Base-by-base conservation (phyloP, 1,140 invertebrate species). In the Laupala kohalensis region DNA sequence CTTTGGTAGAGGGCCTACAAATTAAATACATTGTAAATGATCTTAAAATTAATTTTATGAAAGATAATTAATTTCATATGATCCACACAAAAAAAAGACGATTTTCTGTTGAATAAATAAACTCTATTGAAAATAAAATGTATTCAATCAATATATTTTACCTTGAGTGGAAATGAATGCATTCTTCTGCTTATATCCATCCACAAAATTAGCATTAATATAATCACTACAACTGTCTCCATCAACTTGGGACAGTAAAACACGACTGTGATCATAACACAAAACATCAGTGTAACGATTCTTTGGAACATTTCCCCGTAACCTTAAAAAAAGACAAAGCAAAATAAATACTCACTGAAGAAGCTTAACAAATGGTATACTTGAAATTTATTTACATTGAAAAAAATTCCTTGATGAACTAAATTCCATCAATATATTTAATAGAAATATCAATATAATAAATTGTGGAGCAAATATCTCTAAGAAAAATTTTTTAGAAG, bases 141-240 rank as follows among this genome's bases (percentile, higher is more conserved):
- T n/a, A n/a, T n/a, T n/a, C n/a, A n/a, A n/a, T n/a, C n/a, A n/a
- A n/a, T n/a, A n/a, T 64, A n/a, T 65, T 67, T 82, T 77, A 92
- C 91, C 95, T 88, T 98, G 96, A 75, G 96, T 97, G 74, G 92
- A 97, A 79, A 99, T 98, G 81, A 96, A 99, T 64, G 96, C 95
- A 83, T 96, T 96, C 78, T 95, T 96, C 80, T 98, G 95, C 80
- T 95, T 95, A 81, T 98, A 99, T 4, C 96, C 96, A 84, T 98
- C 96, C 28, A 98, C 95, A 83, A 92, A 98, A 85, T 98, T 98
- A 28, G 95, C 96, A 84, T 99, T 97, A 77, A 98, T 97, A 78
- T 98, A 98, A 83, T 97, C 95, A 62, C 91, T 89, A 73, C 86
- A 86, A 19, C 88, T 83, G 75, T 96, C 93, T 64, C 86, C 87